Evolutionary conservation across 2,113 vertebrate species (phyloP).

Genomic region (Poicephalus meyeri): DNA sequence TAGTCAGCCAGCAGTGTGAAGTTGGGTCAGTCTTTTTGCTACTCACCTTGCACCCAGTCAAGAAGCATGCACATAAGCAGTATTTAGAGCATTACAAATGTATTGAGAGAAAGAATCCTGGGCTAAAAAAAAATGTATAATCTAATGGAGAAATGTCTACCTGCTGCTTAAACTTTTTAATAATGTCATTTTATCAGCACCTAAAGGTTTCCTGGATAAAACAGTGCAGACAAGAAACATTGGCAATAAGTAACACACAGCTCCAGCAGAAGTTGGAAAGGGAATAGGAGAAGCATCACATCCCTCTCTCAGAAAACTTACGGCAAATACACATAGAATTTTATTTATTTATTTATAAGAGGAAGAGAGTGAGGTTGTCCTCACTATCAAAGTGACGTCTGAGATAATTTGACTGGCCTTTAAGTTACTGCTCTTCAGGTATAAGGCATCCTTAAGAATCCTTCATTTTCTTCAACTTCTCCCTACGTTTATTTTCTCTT

Average conservation of each 20-base stretch:
- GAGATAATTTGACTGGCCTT: neutral
- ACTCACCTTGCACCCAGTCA: neutral
- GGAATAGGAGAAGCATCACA: neutral
- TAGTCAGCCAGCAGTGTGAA: neutral
- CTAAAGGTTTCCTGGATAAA: neutral
- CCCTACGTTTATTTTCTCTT: neutral
- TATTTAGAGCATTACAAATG: neutral
- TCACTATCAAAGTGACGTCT: neutral
- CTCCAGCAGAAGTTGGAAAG: neutral
- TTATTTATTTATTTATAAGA: neutral
- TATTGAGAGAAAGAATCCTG: neutral
- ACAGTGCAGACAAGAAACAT: neutral
- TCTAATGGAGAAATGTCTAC: neutral
- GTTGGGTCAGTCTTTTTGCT: neutral
- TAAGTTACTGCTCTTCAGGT: neutral
- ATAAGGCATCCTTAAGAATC: neutral
- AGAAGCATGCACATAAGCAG: neutral
- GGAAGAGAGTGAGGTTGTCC: neutral
- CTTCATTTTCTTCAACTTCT: neutral
- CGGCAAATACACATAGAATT: fast-evolving
- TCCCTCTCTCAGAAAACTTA: neutral
- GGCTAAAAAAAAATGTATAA: neutral
- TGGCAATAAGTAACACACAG: neutral
- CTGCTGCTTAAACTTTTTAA: neutral
- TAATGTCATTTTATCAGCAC: neutral